phyloP scores from a whole-genome alignment of 1,140 invertebrate species.

The Epicauta chinensis region DNA sequence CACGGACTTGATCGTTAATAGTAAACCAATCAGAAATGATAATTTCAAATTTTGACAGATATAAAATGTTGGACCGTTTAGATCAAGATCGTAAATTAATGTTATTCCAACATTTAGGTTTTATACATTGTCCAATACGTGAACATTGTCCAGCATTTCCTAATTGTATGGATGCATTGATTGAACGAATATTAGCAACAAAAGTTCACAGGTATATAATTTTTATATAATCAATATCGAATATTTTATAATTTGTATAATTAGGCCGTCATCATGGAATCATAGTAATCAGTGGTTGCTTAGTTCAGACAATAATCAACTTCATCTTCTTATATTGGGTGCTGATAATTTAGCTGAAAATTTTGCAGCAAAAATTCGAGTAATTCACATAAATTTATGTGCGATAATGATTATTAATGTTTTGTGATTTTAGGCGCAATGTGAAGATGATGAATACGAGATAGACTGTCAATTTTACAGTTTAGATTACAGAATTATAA shows the following conservation, averaged over 20 bases:
- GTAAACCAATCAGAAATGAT: too few species aligned
- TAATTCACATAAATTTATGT: slow-evolving; percentile 35
- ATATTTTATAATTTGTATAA: slow-evolving; percentile 23
- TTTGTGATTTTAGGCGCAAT: slow-evolving; percentile 47
- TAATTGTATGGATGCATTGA: slow-evolving; percentile 84
- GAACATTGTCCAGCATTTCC: slow-evolving; percentile 89
- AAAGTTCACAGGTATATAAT: slow-evolving; percentile 57
- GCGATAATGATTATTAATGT: neutral
- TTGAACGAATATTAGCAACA: slow-evolving; percentile 66
- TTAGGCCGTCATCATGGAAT: slow-evolving; percentile 60
- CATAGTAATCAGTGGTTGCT: slow-evolving; percentile 61
- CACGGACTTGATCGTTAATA: too few species aligned
- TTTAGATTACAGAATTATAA: slow-evolving; percentile 78
- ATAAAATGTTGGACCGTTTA: slow-evolving; percentile 85
- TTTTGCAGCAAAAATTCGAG: slow-evolving; percentile 70
- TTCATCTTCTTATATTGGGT: slow-evolving; percentile 70
- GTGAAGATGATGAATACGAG: slow-evolving; percentile 79
- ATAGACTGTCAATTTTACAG: slow-evolving; percentile 77
- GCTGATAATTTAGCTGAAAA: slow-evolving; percentile 71
- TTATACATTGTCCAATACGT: slow-evolving; percentile 89
- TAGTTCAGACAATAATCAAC: slow-evolving; percentile 59
- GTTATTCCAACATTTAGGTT: slow-evolving; percentile 91
- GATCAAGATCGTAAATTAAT: slow-evolving; percentile 93
- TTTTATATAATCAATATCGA: neutral
- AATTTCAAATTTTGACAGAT: slow-evolving; percentile 54